Percentiles rank a stretch among this genome's conserved stretches.
Evolutionary conservation across 1,140 invertebrate genomes (phyloP).

Genomic region (Pachyrhynchus sulphureomaculatus): DNA sequence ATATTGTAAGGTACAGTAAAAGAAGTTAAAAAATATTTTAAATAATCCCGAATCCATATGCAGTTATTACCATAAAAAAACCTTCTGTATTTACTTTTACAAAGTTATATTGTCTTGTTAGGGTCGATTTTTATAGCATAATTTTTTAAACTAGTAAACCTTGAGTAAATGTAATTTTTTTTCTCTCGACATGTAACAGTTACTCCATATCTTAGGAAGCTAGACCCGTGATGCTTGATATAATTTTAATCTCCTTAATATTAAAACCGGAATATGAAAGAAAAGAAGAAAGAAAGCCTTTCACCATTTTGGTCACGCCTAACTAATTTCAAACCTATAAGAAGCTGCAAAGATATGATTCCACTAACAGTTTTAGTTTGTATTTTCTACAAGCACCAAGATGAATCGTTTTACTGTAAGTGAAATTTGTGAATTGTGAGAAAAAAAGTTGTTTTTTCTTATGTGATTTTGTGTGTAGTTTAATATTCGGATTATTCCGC

Average conservation of each 20-base stretch:
- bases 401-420: slow-evolving; percentile 23
- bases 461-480: too few species aligned
- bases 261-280: slow-evolving; percentile 21
- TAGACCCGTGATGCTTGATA: slow-evolving; percentile 9
- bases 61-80: too few species aligned
- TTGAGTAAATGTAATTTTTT: too few species aligned
- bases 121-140: too few species aligned
- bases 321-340: slow-evolving; percentile 26
- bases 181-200: neutral
- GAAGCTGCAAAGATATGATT: slow-evolving; percentile 13
- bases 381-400: slow-evolving; percentile 12
- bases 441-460: too few species aligned
- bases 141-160: too few species aligned
- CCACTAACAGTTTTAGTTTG: slow-evolving; percentile 30
- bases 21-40: too few species aligned
- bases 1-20: too few species aligned
- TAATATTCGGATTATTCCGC: too few species aligned
- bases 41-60: too few species aligned
- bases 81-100: too few species aligned
- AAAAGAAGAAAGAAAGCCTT: slow-evolving; percentile 33
- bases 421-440: slow-evolving; percentile 9
- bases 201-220: slow-evolving; percentile 4
- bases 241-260: neutral
- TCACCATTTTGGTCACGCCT: slow-evolving; percentile 33
- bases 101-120: too few species aligned